These are phyloP conservation scores for Papilio machaon DNA, from an alignment of 1,140 invertebrate genomes.

Conservation along the genomic window DNA sequence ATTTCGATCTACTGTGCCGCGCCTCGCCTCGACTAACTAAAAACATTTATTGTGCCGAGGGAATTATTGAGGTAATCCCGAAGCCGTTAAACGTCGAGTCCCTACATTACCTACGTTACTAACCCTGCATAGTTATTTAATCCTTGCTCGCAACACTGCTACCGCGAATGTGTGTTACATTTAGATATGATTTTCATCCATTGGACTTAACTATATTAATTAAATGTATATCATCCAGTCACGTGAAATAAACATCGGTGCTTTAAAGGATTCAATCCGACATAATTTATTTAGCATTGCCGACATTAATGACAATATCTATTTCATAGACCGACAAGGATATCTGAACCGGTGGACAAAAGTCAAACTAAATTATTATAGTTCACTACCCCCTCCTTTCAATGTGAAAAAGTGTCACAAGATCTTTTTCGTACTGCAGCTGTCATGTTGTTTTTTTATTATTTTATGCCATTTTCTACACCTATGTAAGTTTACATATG, in stretches of 20 bases:
- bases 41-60: conserved; percentile 75
- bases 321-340: background rate
- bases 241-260: conserved; percentile 63
- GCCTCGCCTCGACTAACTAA: conserved; percentile 50
- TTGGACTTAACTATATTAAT: conserved; percentile 54
- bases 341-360: too few species aligned
- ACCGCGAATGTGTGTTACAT: conserved; percentile 57
- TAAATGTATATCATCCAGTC: background rate
- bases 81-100: conserved; percentile 76
- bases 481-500: too few species aligned
- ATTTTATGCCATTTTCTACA: too few species aligned
- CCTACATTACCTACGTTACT: conserved; percentile 78
- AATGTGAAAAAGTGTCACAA: too few species aligned
- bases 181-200: conserved; percentile 46
- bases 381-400: too few species aligned
- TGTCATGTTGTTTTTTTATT: too few species aligned
- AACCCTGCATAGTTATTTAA: conserved; percentile 77
- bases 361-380: too few species aligned
- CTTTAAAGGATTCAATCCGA: conserved; percentile 69
- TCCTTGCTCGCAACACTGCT: conserved; percentile 66
- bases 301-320: background rate
- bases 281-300: background rate
- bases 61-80: conserved; percentile 77
- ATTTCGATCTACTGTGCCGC: conserved; percentile 51
- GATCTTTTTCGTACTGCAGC: too few species aligned